phyloP scores from a whole-genome alignment of 2,797 vertebrate species.

The Peromyscus attwateri region DNA sequence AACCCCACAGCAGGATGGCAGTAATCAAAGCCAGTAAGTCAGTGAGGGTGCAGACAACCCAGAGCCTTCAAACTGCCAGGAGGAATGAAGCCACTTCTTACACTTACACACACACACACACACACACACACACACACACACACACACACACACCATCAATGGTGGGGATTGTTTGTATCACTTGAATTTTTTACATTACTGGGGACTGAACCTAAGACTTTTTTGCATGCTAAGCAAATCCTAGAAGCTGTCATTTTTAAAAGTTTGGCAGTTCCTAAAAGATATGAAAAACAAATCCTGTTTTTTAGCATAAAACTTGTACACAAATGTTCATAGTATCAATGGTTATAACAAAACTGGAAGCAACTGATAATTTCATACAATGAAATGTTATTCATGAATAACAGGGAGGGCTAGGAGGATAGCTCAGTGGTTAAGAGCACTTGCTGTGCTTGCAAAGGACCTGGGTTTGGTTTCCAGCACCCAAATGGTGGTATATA shows the following conservation, averaged over 20 bases:
- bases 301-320: neutral
- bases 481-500: neutral
- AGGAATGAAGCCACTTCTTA: neutral
- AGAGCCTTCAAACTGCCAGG: neutral
- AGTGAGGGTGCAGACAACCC: neutral
- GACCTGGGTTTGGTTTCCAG: neutral
- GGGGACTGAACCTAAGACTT: neutral
- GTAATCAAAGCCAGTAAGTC: slow-evolving; percentile 4
- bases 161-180: neutral
- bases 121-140: no score
- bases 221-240: neutral
- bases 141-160: no score
- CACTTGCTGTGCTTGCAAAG: neutral
- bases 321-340: neutral
- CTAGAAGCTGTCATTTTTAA: neutral
- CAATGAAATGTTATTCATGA: neutral
- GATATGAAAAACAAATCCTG: neutral
- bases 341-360: neutral
- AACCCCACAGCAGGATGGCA: neutral
- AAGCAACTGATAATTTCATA: neutral
- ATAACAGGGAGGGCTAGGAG: neutral
- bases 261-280: slow-evolving; percentile 9
- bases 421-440: neutral
- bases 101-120: no score
- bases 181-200: neutral